A percentile compares a stretch with the other conserved stretches of the same genome.
phyloP scores from a whole-genome alignment of 2,113 vertebrate genomes.

The Coptodon bakossiorum region DNA sequence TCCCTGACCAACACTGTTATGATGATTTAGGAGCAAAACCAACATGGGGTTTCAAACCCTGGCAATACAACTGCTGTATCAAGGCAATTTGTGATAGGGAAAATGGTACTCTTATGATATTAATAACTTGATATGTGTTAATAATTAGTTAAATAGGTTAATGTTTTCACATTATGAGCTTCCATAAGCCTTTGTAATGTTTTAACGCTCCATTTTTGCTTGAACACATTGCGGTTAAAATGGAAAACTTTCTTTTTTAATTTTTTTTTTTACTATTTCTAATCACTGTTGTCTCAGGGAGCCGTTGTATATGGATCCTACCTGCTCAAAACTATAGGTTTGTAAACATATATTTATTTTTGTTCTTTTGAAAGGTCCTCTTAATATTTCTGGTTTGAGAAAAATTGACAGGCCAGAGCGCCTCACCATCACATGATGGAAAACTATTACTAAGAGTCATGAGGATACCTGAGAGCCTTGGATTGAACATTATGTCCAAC shows the following conservation, averaged over 20 bases:
- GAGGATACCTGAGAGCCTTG: neutral
- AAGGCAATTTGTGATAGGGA: neutral
- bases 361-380: neutral
- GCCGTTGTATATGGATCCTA: neutral
- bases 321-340: neutral
- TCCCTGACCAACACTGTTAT: neutral
- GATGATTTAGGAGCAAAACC: neutral
- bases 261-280: neutral
- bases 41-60: neutral
- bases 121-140: neutral
- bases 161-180: neutral
- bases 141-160: neutral
- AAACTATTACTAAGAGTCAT: neutral
- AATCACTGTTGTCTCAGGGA: neutral
- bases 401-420: neutral
- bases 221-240: neutral
- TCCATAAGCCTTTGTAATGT: neutral
- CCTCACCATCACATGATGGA: neutral
- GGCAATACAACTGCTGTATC: neutral
- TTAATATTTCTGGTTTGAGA: neutral
- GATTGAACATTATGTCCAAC: neutral
- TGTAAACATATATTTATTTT: neutral
- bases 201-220: neutral
- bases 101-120: neutral
- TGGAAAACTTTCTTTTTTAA: neutral